Evolutionary conservation across 2,113 vertebrate species (phyloP).

Genomic region (Hypomesus transpacificus): DNA sequence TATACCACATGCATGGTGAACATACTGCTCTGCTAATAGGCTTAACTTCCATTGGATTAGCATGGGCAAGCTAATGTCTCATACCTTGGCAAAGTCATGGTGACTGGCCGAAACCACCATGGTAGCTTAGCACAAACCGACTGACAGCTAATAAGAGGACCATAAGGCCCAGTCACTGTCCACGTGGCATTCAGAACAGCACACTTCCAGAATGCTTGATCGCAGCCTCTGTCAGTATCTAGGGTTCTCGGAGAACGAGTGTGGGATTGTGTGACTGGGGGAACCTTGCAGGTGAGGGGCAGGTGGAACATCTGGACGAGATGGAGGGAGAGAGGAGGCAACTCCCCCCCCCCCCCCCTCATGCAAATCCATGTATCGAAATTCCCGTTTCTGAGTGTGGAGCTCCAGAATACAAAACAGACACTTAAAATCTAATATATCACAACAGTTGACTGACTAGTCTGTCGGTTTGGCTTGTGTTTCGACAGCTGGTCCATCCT

Average conservation of each 20-base stretch:
- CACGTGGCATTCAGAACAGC: neutral
- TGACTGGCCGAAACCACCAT: constrained; percentile 10
- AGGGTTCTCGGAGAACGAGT: no score
- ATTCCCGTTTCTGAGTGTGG: no score
- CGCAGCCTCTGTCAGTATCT: no score
- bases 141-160: neutral
- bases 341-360: no score
- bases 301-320: neutral
- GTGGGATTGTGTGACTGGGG: neutral
- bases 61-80: constrained; percentile 5
- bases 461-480: neutral
- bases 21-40: constrained; percentile 23
- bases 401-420: no score
- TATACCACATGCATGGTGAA: neutral
- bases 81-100: constrained; percentile 19
- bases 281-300: neutral
- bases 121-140: neutral
- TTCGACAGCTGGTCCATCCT: constrained; percentile 5
- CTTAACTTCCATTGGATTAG: constrained; percentile 37
- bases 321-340: neutral
- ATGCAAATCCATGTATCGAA: no score
- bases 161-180: neutral
- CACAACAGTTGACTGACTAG: neutral
- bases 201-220: neutral
- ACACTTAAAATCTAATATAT: neutral